phyloP scores from a whole-genome alignment of 2,888 invertebrate species.

The Acrocyrtus sp. region DNA sequence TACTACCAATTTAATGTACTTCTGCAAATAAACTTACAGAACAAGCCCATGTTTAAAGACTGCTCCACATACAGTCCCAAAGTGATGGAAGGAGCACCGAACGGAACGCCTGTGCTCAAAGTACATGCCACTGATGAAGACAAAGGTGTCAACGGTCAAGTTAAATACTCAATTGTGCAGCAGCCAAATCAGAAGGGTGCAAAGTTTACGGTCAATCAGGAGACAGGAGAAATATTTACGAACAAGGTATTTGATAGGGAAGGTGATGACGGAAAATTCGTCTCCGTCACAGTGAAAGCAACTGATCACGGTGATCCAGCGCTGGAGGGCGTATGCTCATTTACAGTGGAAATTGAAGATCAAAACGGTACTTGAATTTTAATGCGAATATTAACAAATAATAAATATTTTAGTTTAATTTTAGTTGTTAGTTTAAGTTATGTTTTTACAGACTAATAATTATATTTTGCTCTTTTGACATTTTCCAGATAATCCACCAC shows the following conservation, averaged over 20 bases:
- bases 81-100: constrained; percentile 93
- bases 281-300: constrained; percentile 96
- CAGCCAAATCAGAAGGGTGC: constrained; percentile 95
- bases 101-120: constrained; percentile 92
- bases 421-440: too few relatives aligned
- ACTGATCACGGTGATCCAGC: constrained; percentile 99
- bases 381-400: too few relatives aligned
- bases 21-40: constrained; percentile 70
- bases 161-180: constrained; percentile 96
- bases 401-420: too few relatives aligned
- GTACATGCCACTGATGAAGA: constrained; percentile 95
- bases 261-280: constrained; percentile 96
- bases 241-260: constrained; percentile 97
- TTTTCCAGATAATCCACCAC: constrained; percentile 72
- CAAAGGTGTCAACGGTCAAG: constrained; percentile 94
- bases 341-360: constrained; percentile 97
- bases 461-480: too few relatives aligned
- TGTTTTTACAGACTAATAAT: too few relatives aligned
- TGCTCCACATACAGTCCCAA: constrained; percentile 93
- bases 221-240: constrained; percentile 93
- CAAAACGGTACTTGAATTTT: constrained; percentile 84
- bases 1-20: background rate
- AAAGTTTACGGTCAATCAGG: constrained; percentile 94
- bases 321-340: constrained; percentile 97
- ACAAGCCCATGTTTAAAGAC: constrained; percentile 95